phyloP scores from a whole-genome alignment of 2,888 invertebrate species.

The Dioctria rufipes region DNA sequence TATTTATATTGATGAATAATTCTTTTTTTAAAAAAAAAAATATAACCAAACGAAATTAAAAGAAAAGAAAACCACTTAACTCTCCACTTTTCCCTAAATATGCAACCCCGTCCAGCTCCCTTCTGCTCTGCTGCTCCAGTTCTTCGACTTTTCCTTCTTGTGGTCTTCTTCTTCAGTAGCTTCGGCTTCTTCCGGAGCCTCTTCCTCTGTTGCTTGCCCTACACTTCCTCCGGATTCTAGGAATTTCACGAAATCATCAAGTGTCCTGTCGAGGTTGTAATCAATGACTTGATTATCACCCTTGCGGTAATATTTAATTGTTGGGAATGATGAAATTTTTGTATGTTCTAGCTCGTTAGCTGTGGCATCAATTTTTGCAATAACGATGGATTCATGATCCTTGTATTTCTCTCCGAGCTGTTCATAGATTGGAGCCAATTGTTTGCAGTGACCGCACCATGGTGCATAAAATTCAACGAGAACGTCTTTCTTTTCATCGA shows the following conservation, averaged over 20 bases:
- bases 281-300: constrained; percentile 90
- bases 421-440: constrained; percentile 96
- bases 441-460: constrained; percentile 99
- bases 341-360: constrained; percentile 97
- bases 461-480: constrained; percentile 99
- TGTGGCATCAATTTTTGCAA: constrained; percentile 99
- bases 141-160: too few species aligned
- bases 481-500: constrained; percentile 90
- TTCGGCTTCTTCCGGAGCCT: constrained; percentile 65
- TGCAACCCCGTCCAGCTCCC: too few species aligned
- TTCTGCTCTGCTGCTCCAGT: too few species aligned
- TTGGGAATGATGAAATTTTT: constrained; percentile 95
- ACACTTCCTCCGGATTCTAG: constrained; percentile 91
- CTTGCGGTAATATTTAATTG: constrained; percentile 94
- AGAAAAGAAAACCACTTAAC: too few species aligned
- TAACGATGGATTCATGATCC: constrained; percentile 84
- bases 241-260: constrained; percentile 94
- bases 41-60: too few species aligned
- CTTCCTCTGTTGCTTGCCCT: constrained; percentile 73
- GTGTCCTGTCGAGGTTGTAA: constrained; percentile 95
- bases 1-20: too few species aligned
- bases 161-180: constrained; percentile 64
- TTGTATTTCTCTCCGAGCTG: constrained; percentile 95
- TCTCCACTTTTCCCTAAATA: too few species aligned
- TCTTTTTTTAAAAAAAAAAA: too few species aligned